Conservation (phyloP, 1,140 invertebrate genomes). For the Drosophila ananassae region DNA sequence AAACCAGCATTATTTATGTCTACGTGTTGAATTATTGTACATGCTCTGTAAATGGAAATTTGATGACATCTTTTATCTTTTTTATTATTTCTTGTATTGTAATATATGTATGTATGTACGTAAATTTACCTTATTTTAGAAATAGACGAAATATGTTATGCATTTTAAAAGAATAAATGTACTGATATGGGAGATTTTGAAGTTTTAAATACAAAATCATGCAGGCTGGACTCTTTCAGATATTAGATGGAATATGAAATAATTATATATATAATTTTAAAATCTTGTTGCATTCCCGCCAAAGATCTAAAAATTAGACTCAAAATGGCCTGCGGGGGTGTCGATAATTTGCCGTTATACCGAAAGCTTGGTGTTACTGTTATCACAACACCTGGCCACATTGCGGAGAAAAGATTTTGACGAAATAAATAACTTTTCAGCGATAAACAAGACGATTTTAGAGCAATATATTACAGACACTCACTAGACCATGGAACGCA, state of each 20-base stretch:
- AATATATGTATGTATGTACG: slow-evolving; percentile 54
- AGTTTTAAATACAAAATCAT: no score
- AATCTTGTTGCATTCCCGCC: neutral
- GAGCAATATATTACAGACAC: slow-evolving; percentile 37
- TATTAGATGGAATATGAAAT: no score
- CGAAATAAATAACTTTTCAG: slow-evolving; percentile 52
- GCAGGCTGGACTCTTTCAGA: no score
- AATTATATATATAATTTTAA: neutral
- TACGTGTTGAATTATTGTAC: slow-evolving; percentile 69
- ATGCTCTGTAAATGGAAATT: slow-evolving; percentile 63
- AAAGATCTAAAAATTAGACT: neutral
- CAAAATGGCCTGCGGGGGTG: neutral
- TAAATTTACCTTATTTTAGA: slow-evolving; percentile 60
- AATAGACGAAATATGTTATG: slow-evolving; percentile 75
- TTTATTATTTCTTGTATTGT: slow-evolving; percentile 45
- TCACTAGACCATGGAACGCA: slow-evolving; percentile 66
- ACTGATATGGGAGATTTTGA: slow-evolving; percentile 27
- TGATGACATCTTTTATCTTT: slow-evolving; percentile 41
- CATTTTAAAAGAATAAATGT: slow-evolving; percentile 75
- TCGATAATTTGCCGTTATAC: neutral
- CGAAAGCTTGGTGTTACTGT: neutral
- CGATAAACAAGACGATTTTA: slow-evolving; percentile 57
- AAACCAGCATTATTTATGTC: slow-evolving; percentile 42
- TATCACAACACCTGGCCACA: slow-evolving; percentile 7
- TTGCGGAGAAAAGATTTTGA: slow-evolving; percentile 32